Evolutionary conservation across 2,888 invertebrate genomes (phyloP).

Genomic region (Dromius quadrimaculatus): DNA sequence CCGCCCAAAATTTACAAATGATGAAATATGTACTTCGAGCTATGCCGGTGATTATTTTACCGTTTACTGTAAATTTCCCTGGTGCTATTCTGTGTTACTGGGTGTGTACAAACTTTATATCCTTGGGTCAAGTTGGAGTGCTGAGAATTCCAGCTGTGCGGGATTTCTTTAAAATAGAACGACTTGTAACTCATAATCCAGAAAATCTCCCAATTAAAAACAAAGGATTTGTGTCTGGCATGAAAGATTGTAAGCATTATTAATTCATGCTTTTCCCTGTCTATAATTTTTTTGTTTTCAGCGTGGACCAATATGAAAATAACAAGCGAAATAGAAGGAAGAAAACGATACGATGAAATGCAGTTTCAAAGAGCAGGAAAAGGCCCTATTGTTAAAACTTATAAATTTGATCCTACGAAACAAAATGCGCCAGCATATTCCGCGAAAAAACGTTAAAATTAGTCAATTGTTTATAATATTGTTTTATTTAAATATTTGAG

Average conservation of each 20-base stretch:
- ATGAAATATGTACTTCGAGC: slow-evolving; percentile 82
- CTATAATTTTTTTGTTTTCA: slow-evolving; percentile 61
- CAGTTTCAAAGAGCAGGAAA: slow-evolving; percentile 87
- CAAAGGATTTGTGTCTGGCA: slow-evolving; percentile 82
- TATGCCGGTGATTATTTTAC: slow-evolving; percentile 83
- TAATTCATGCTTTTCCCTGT: not conserved
- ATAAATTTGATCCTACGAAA: slow-evolving; percentile 85
- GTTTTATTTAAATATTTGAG: slow-evolving; percentile 46
- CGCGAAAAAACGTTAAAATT: slow-evolving; percentile 44
- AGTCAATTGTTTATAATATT: slow-evolving; percentile 21
- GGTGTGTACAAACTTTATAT: slow-evolving; percentile 88
- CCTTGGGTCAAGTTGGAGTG: slow-evolving; percentile 83
- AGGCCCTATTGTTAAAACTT: slow-evolving; percentile 90
- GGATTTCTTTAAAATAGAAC: slow-evolving; percentile 81
- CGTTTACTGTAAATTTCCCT: slow-evolving; percentile 89
- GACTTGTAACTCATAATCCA: slow-evolving; percentile 70
- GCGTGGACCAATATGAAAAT: slow-evolving; percentile 88
- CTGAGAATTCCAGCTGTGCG: slow-evolving; percentile 82
- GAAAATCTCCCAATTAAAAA: slow-evolving; percentile 75
- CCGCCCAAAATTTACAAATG: slow-evolving; percentile 75
- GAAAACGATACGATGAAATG: slow-evolving; percentile 80
- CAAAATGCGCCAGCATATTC: slow-evolving; percentile 48
- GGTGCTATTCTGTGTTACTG: slow-evolving; percentile 91
- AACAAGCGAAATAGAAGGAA: slow-evolving; percentile 80
- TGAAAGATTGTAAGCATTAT: slow-evolving; percentile 82